These are phyloP conservation scores for Chiloscyllium plagiosum DNA, from an alignment of 2,113 vertebrate species.

Conservation along the genomic window DNA sequence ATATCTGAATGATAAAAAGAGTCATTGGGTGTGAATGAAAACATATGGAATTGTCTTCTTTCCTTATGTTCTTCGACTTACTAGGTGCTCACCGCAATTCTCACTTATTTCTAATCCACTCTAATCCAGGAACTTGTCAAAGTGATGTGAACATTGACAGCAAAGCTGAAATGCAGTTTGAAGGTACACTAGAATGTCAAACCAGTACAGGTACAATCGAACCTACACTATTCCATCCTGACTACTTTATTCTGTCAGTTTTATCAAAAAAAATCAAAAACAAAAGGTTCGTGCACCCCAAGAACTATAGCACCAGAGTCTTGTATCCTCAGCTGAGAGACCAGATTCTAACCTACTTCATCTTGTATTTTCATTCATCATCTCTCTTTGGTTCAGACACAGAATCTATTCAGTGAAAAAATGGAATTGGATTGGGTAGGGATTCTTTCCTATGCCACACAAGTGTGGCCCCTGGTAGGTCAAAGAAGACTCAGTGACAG, in stretches of 20 bases:
- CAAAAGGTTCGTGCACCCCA: neutral
- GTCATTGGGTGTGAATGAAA: neutral
- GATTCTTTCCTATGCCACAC: neutral
- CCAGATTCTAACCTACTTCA: neutral
- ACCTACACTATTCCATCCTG: conserved; percentile 15
- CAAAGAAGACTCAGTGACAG: neutral
- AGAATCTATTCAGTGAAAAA: neutral
- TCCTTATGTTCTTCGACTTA: neutral
- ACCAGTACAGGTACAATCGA: conserved; percentile 14
- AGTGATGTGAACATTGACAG: conserved; percentile 21
- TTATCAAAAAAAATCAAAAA: conserved; percentile 25
- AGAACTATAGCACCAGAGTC: neutral
- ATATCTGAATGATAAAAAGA: neutral
- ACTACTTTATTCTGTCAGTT: conserved; percentile 7
- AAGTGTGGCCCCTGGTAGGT: neutral
- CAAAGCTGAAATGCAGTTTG: conserved; percentile 8
- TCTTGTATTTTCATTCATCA: neutral
- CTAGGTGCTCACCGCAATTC: neutral
- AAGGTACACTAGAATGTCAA: conserved; percentile 29
- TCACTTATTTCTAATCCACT: neutral
- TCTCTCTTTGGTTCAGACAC: neutral
- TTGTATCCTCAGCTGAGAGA: neutral
- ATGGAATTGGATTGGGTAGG: neutral
- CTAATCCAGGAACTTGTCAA: neutral
- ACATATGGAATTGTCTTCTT: neutral